Evolutionary conservation across 1,140 invertebrate species (phyloP).

Genomic region (Leptinotarsa lineolata): DNA sequence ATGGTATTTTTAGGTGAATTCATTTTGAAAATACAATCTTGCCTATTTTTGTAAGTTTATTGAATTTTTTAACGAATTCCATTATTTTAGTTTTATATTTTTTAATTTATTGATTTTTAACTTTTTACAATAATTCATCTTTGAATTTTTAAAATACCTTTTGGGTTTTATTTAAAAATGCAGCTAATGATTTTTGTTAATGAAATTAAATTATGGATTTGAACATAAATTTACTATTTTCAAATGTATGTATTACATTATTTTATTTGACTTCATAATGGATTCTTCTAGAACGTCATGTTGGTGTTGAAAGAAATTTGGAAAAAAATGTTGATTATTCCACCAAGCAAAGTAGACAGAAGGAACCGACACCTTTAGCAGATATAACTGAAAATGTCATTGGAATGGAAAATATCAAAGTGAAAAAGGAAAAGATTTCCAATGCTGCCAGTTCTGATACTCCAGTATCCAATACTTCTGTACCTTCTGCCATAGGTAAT

Average conservation of each 20-base stretch:
- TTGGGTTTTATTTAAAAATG: background rate
- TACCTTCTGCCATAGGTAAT: background rate
- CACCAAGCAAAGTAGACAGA: background rate
- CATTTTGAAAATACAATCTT: too few relatives aligned
- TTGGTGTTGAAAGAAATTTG: background rate
- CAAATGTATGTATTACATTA: background rate
- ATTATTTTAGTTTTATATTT: too few relatives aligned
- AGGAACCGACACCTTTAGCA: background rate
- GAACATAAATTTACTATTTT: background rate
- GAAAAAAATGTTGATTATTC: background rate
- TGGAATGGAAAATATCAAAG: background rate
- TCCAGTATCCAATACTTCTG: background rate
- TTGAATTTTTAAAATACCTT: background rate
- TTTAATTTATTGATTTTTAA: background rate
- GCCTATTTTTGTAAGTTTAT: too few relatives aligned
- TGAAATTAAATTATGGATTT: background rate
- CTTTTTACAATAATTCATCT: background rate
- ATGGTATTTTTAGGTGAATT: too few relatives aligned
- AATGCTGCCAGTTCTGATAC: background rate
- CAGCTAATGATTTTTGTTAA: background rate
- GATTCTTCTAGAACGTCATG: background rate
- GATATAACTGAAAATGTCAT: background rate
- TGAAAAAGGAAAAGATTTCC: slow-evolving; percentile 9
- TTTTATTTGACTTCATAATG: background rate
- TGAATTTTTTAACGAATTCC: too few relatives aligned